Conservation (phyloP, 2,113 vertebrate species). For the Sisor rabdophorus region DNA sequence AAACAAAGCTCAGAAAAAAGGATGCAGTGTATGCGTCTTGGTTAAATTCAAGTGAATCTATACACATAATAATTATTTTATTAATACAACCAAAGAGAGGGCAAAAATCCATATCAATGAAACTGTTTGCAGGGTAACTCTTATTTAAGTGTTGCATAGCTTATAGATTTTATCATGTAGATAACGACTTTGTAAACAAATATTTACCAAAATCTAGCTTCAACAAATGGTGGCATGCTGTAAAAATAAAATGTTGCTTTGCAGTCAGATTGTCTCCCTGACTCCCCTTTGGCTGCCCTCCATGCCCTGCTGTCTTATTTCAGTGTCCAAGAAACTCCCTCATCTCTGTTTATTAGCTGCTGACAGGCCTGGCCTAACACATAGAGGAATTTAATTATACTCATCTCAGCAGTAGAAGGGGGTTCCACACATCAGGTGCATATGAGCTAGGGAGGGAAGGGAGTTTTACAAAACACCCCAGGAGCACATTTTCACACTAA, state of each 20-base stretch:
- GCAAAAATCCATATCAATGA: background rate
- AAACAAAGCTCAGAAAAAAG: slow-evolving; percentile 32
- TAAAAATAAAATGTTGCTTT: slow-evolving; percentile 17
- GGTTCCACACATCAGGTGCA: slow-evolving; percentile 62
- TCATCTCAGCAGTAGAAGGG: slow-evolving; percentile 54
- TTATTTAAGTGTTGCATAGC: background rate
- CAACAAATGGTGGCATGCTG: background rate
- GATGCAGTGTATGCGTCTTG: slow-evolving; percentile 24
- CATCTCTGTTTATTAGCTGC: slow-evolving; percentile 62
- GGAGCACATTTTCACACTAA: slow-evolving; percentile 48
- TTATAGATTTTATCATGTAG: background rate
- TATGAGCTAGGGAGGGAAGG: slow-evolving; percentile 20
- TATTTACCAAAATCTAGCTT: background rate
- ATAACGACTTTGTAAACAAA: slow-evolving; percentile 6
- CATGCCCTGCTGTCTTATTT: slow-evolving; percentile 63
- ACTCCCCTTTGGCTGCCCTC: slow-evolving; percentile 42
- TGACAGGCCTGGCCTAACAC: slow-evolving; percentile 60
- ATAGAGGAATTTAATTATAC: slow-evolving; percentile 70
- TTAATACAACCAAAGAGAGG: background rate
- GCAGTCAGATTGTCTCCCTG: slow-evolving; percentile 16
- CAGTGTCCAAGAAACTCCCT: slow-evolving; percentile 48
- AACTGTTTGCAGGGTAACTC: background rate
- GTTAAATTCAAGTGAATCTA: slow-evolving; percentile 39
- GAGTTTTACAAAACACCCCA: slow-evolving; percentile 45
- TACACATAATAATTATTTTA: slow-evolving; percentile 28